These are phyloP conservation scores for Agrochola macilenta DNA, from an alignment of 2,888 invertebrate species.

Conservation along the genomic window DNA sequence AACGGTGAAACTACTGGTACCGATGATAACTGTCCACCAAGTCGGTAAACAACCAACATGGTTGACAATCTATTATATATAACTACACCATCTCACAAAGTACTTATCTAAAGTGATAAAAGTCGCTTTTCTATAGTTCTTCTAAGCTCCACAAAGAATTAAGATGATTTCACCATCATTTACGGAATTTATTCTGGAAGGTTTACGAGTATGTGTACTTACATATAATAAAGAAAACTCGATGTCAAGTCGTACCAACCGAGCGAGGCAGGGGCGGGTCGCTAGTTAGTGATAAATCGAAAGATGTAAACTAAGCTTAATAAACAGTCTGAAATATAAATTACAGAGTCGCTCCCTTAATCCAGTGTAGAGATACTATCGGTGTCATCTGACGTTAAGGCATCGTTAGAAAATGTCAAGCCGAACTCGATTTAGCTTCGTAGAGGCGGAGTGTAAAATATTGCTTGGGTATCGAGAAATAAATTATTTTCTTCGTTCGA, in stretches of 20 bases:
- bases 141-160: no score
- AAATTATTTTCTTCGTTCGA: not conserved
- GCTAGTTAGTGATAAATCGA: not conserved
- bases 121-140: no score
- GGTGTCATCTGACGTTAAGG: not conserved
- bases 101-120: not conserved
- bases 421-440: constrained; percentile 11
- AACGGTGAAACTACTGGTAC: no score
- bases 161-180: no score
- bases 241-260: not conserved
- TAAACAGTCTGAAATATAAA: constrained; percentile 26
- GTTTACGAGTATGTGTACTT: no score
- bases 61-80: no score
- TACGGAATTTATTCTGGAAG: no score
- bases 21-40: no score
- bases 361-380: constrained; percentile 34
- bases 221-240: not conserved
- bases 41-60: no score
- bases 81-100: not conserved
- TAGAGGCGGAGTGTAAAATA: constrained; percentile 11
- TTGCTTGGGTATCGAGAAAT: constrained; percentile 7
- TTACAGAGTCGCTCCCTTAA: constrained; percentile 23
- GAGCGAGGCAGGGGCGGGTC: not conserved
- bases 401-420: constrained; percentile 30
- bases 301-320: constrained; percentile 22